Evolutionary conservation across 1,140 invertebrate species (phyloP), one percentile per base, ranked within the genome.

Genomic region (Centruroides sculpturatus): DNA sequence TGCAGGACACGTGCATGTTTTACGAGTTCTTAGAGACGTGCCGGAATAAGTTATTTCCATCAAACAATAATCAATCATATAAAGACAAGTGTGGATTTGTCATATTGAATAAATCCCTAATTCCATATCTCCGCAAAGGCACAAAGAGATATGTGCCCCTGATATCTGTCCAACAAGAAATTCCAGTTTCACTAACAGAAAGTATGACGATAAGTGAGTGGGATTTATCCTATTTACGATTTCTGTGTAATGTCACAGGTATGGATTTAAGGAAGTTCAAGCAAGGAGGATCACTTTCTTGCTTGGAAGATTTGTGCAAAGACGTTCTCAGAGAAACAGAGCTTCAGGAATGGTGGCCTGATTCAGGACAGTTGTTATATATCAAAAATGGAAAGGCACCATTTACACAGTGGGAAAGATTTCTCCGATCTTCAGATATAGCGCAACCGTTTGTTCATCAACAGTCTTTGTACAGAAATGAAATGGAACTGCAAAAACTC

Each of bases 191-290:
- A 1, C 89, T 89, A 70, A 79, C 85, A 50, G 89, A 90, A 70
- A 86, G 88, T 6, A 66, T 48, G 83, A 88, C 69, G 83, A 74
- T 92, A 48, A 85, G 87, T 68, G 87, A 87, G 54, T 94, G 90
- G 91, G 89, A 92, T 74, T 72, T 93, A 53, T 87, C 89, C 0
- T 93, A 93, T 73, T 77, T 94, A 53, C 92, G 92, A 74, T 91
- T 94, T 71, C 92, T 90, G 75, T 92, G 90, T 76, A 92, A 92
- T 91, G 58, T 89, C 92, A 77, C 89, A 88, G 56, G 92, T 92
- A 57, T 78, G 88, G 61, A 91, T 90, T 72, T 89, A 92, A 78
- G 75, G 92, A 23, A 92, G 92, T 75, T 86, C 86, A 3, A 87
- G 85, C 79, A 87, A 92, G 69, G 86, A 85, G 5, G 89, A 70